These are phyloP conservation scores for Micrastur ruficollis DNA, from an alignment of 2,797 vertebrate species.

Conservation along the genomic window DNA sequence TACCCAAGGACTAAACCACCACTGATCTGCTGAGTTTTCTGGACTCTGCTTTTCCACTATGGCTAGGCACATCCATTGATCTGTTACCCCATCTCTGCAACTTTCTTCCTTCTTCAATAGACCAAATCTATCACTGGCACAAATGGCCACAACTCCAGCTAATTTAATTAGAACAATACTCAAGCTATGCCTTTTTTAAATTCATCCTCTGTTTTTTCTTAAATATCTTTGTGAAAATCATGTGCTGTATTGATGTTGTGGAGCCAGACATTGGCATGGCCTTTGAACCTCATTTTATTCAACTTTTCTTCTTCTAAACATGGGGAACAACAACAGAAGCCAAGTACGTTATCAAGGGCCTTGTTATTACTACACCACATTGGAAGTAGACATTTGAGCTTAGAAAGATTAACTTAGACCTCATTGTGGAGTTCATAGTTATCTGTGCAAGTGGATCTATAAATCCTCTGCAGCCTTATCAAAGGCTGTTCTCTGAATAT, in stretches of 20 bases:
- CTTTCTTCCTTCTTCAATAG: not conserved
- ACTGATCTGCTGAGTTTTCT: not conserved
- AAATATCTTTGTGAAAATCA: not conserved
- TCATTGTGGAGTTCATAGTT: not conserved
- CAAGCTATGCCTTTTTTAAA: not conserved
- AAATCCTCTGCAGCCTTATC: not conserved
- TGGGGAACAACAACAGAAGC: not conserved
- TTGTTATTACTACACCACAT: not conserved
- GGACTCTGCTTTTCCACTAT: not conserved
- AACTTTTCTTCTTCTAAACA: not conserved
- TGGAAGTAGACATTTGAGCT: not conserved
- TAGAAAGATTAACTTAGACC: not conserved
- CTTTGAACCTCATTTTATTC: not conserved
- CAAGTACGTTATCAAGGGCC: not conserved
- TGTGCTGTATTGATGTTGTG: fast-evolving
- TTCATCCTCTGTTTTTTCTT: not conserved
- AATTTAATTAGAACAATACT: not conserved
- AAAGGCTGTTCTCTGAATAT: not conserved
- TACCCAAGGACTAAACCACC: not conserved
- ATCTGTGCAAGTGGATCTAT: not conserved
- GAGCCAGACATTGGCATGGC: not conserved
- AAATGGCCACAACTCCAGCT: not conserved
- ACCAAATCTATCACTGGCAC: not conserved
- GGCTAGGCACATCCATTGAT: not conserved
- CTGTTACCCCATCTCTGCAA: not conserved